These are phyloP conservation scores for Crypturellus undulatus DNA, from an alignment of 2,113 vertebrate species.

Conservation along the genomic window DNA sequence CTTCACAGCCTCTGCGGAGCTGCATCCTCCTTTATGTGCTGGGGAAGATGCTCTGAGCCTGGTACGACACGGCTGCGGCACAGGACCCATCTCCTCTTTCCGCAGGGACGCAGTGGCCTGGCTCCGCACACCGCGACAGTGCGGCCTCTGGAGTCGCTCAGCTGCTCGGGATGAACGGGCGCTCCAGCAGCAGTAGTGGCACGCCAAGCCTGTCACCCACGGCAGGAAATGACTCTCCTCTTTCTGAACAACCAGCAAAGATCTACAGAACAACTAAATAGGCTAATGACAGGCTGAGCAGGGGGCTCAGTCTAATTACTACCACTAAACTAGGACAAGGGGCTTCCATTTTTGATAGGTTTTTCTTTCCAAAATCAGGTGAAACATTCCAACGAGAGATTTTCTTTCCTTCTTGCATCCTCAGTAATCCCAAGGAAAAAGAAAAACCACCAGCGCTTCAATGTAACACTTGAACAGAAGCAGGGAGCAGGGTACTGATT, in stretches of 20 bases:
- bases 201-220: background rate
- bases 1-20: background rate
- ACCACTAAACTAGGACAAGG: background rate
- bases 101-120: background rate
- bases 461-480: background rate
- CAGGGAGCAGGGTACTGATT: background rate
- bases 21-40: background rate
- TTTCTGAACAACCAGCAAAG: background rate
- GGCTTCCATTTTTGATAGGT: background rate
- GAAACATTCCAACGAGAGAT: background rate
- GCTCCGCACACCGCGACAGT: background rate
- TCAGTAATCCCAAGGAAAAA: background rate
- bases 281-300: background rate
- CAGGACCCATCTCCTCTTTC: background rate
- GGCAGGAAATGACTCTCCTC: fast-evolving
- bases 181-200: background rate
- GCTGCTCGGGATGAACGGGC: background rate
- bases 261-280: background rate
- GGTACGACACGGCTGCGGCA: background rate
- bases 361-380: background rate
- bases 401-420: background rate
- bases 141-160: background rate
- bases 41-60: background rate
- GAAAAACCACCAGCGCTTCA: background rate
- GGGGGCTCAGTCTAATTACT: background rate